Percentiles rank a stretch among this genome's conserved stretches.
Conservation (phyloP, 2,888 invertebrate genomes). For the Pseudococcus longispinus region DNA sequence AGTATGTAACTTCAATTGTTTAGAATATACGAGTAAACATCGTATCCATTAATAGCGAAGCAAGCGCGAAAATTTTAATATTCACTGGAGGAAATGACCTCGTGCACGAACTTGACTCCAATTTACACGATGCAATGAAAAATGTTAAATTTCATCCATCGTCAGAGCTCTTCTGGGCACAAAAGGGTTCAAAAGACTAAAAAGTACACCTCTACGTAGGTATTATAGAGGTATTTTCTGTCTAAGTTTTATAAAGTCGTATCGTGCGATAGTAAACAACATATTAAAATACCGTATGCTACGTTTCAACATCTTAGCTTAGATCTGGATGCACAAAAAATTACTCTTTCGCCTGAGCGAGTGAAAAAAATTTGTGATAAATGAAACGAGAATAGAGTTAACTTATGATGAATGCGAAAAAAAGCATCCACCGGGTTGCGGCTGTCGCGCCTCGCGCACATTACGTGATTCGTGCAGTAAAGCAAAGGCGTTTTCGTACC, state of each 20-base stretch:
- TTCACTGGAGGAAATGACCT: too few species aligned
- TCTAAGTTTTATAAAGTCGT: not conserved
- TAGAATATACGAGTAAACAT: too few species aligned
- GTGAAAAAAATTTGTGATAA: not conserved
- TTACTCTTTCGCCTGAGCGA: not conserved
- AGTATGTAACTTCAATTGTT: too few species aligned
- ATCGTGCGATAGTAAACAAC: not conserved
- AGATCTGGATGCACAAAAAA: not conserved
- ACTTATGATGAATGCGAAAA: conserved; percentile 27
- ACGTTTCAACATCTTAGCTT: not conserved
- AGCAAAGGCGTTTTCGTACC: conserved; percentile 2
- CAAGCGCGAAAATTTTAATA: too few species aligned
- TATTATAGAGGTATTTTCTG: not conserved
- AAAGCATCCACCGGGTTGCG: not conserved
- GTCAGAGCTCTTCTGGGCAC: too few species aligned
- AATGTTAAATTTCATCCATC: too few species aligned
- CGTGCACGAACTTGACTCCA: too few species aligned
- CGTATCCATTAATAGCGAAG: too few species aligned
- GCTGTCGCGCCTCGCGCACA: not conserved
- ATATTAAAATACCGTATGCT: not conserved
- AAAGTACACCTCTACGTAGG: too few species aligned
- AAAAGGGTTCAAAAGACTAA: too few species aligned
- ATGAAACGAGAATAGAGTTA: conserved; percentile 10
- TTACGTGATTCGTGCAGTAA: not conserved
- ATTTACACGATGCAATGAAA: too few species aligned